Evolutionary conservation across 2,888 invertebrate genomes (phyloP), one percentile per base, ranked within the genome.

Genomic region (Yponomeuta cagnagella): DNA sequence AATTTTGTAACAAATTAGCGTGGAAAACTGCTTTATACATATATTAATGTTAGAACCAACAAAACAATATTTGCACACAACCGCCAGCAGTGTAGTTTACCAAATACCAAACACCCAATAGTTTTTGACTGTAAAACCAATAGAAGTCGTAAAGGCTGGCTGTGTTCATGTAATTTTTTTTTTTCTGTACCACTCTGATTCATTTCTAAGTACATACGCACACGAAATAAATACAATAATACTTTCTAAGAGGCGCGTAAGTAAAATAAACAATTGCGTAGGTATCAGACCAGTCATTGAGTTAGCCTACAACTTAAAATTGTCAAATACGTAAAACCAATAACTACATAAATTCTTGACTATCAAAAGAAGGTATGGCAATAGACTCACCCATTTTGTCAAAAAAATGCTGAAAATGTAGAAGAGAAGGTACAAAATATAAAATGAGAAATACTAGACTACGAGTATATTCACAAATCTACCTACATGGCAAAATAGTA

Each of bases 141-240:
- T 8, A 8, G 6, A 43, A 43, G 43, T 43, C 43, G 8, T 43
- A 6, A 43, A 43, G 37, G 2, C 8, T 43, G 43, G 43, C 43
- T 8, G 43, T 43, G 43, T 8, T 1, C 2, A 8, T 43, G 43
- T 43, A 43, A 8, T 43, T n/a, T n/a, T n/a, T 8, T 43, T 33
- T 33, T 58, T 58, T 58, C 15, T 58, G 52, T 12, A 12, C 52
- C 52, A 58, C 52, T 58, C 52, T 0, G 12, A 15, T 58, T 58
- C 5, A 52, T 52, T 52, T 12, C 52, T 58, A 58, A 58, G 52
- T 58, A 58, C 52, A 58, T 15, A 58, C 15, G 52, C 52, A 58
- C 52, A 58, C 12, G 52, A 58, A 58, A 58, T 58, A 58, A 58
- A 58, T 58, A 58, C 15, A 58, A 58, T 58, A 58, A 58, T 58